phyloP scores from a whole-genome alignment of 2,888 invertebrate species.

The Acanthacorydalis orientalis region DNA sequence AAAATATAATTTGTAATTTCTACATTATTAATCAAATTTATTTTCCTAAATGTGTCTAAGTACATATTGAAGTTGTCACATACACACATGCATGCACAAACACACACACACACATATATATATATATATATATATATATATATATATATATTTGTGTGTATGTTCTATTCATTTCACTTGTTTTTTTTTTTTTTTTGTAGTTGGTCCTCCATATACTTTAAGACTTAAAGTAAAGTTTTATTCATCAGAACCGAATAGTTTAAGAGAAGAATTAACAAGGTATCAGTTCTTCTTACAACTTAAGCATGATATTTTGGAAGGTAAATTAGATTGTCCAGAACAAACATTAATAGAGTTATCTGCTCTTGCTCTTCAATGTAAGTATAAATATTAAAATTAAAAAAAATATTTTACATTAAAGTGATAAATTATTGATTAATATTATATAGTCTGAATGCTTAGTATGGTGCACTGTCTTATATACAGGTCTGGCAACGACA shows the following conservation, averaged over 20 bases:
- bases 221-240: constrained; percentile 95
- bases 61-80: too few species aligned
- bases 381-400: constrained; percentile 20
- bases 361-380: constrained; percentile 86
- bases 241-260: constrained; percentile 91
- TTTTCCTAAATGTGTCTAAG: too few species aligned
- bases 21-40: too few species aligned
- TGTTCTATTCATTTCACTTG: too few species aligned
- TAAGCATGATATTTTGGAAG: constrained; percentile 87
- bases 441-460: too few species aligned
- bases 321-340: constrained; percentile 76
- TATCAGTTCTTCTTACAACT: constrained; percentile 97
- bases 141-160: too few species aligned
- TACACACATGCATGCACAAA: too few species aligned
- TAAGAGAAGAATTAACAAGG: constrained; percentile 92
- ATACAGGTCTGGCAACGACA: too few species aligned
- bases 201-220: constrained; percentile 95
- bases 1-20: too few species aligned
- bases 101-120: neutral
- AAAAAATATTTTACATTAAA: neutral
- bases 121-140: neutral
- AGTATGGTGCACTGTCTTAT: too few species aligned
- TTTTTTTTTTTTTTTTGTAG: constrained; percentile 29
- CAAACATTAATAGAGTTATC: constrained; percentile 78
- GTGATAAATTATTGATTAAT: neutral